phyloP scores from a whole-genome alignment of 2,888 invertebrate genomes.

The Crematogaster levior region DNA sequence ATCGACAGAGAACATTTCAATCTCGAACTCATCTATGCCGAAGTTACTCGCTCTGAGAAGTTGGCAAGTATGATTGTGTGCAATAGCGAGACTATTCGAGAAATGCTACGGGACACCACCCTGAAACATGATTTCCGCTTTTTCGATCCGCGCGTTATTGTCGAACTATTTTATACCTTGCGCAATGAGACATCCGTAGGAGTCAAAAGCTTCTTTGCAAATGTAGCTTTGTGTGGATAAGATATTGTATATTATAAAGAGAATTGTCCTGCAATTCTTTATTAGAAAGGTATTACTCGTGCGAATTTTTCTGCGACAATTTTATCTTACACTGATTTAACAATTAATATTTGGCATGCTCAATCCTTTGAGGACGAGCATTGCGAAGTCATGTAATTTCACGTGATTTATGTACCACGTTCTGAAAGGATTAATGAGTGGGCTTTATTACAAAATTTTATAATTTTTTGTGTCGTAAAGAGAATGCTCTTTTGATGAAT shows the following conservation, averaged over 20 bases:
- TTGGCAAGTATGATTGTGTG: constrained; percentile 52
- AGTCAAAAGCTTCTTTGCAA: constrained; percentile 6
- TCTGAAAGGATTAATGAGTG: not conserved
- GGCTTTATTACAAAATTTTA: not conserved
- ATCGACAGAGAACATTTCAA: constrained; percentile 52
- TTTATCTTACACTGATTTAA: constrained; percentile 3
- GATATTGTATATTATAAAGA: not conserved
- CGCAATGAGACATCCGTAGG: constrained; percentile 20
- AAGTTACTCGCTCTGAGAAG: constrained; percentile 36
- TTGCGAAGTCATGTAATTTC: not conserved
- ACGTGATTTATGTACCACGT: not conserved
- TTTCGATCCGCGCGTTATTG: constrained; percentile 44
- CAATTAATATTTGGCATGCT: not conserved
- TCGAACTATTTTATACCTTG: constrained; percentile 31
- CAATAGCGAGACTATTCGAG: constrained; percentile 47
- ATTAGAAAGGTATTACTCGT: not conserved
- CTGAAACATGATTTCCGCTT: constrained; percentile 46
- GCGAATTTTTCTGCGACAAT: not conserved
- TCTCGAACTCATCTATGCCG: constrained; percentile 49
- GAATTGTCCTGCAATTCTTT: not conserved
- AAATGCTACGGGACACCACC: constrained; percentile 30
- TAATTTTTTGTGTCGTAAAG: not conserved
- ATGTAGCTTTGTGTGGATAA: not conserved
- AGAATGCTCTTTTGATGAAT: not conserved
- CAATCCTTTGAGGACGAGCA: not conserved